Evolutionary conservation across 2,888 invertebrate species (phyloP).

Genomic region (Leuctra nigra): DNA sequence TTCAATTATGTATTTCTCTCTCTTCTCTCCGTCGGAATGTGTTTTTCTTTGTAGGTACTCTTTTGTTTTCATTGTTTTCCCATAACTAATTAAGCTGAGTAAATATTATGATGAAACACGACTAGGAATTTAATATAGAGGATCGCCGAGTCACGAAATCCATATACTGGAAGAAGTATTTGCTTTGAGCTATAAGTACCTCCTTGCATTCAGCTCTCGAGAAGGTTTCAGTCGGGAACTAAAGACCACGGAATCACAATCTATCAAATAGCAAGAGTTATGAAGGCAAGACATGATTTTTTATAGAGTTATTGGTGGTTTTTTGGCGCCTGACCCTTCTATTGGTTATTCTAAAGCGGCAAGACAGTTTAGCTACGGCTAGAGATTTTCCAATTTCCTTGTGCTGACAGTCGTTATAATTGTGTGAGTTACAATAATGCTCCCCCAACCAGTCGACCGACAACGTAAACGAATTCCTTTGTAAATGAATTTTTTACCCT

Average conservation of each 20-base stretch:
- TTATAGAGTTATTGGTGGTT: too few relatives aligned
- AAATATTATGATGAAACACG: slow-evolving; percentile 9
- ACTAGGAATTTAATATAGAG: slow-evolving; percentile 6
- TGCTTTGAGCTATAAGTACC: slow-evolving; percentile 1
- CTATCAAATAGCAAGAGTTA: slow-evolving; percentile 15
- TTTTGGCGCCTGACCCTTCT: background rate
- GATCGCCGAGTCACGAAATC: background rate
- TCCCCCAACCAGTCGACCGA: background rate
- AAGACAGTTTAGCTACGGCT: background rate
- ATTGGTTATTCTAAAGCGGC: background rate
- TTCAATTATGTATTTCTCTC: background rate
- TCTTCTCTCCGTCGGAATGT: too few relatives aligned
- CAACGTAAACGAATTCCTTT: slow-evolving; percentile 14
- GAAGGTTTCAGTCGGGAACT: background rate
- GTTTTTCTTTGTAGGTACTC: too few relatives aligned
- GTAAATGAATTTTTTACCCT: slow-evolving; percentile 4
- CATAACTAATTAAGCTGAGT: slow-evolving; percentile 7
- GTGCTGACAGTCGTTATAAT: slow-evolving; percentile 16
- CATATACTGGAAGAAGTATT: background rate
- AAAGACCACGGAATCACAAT: slow-evolving; percentile 9
- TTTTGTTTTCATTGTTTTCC: too few relatives aligned
- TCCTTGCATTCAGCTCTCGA: too few relatives aligned
- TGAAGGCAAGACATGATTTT: too few relatives aligned
- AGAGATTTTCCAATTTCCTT: slow-evolving; percentile 15
- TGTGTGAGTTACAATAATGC: slow-evolving; percentile 11